Evolutionary conservation across 2,888 invertebrate genomes (phyloP).

Genomic region (Synanthedon myopaeformis): DNA sequence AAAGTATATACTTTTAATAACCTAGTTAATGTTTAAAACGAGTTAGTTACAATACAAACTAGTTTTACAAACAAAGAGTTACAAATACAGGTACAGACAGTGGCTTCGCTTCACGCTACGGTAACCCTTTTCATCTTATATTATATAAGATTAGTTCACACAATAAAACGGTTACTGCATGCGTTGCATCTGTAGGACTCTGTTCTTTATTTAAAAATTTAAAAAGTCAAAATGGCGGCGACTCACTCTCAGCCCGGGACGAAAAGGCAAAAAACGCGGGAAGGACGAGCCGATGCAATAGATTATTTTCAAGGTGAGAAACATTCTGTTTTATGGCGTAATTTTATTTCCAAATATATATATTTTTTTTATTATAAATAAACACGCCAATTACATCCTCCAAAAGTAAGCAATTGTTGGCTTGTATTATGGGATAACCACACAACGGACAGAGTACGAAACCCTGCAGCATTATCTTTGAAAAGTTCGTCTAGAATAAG

Average conservation of each 20-base stretch:
- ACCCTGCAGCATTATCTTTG: no score
- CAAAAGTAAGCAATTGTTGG: no score
- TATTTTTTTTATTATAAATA: not conserved
- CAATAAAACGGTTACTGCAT: conserved; percentile 7
- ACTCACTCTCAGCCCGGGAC: conserved; percentile 35
- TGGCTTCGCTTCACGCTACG: conserved; percentile 20
- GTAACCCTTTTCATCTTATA: conserved; percentile 35
- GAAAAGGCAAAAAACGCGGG: conserved; percentile 52
- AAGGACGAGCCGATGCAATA: conserved; percentile 29
- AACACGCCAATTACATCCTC: no score
- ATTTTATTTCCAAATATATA: not conserved
- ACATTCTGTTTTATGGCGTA: not conserved
- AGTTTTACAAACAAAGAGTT: conserved; percentile 24
- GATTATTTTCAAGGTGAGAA: conserved; percentile 54
- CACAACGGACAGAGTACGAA: no score
- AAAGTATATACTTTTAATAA: no score
- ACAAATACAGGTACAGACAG: conserved; percentile 8
- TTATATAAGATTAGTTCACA: conserved; percentile 34
- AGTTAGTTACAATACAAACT: conserved; percentile 7
- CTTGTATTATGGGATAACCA: no score
- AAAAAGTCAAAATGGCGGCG: conserved; percentile 23
- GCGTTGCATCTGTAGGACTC: conserved; percentile 2
- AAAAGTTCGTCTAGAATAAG: no score
- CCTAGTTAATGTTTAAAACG: no score
- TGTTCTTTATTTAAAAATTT: not conserved